phyloP scores from a whole-genome alignment of 2,888 invertebrate species.

The Biston betularia region DNA sequence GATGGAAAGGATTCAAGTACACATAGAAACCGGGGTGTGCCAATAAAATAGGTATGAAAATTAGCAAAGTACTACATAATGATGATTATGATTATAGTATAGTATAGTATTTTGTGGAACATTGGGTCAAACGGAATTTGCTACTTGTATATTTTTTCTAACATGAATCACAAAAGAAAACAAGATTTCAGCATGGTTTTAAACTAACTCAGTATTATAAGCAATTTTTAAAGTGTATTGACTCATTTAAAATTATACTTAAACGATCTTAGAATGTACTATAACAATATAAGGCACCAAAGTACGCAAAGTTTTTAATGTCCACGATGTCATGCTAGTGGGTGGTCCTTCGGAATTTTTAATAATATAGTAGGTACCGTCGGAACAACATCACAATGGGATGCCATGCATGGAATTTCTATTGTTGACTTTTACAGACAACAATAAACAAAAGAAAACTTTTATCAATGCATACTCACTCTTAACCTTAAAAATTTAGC shows the following conservation, averaged over 20 bases:
- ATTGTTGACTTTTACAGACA: conserved; percentile 64
- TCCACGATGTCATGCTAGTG: conserved; percentile 47
- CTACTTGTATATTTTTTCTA: no score
- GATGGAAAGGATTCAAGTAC: no score
- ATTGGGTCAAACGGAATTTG: no score
- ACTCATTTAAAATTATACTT: neutral
- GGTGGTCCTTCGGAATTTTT: conserved; percentile 66
- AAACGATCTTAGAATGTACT: conserved; percentile 3
- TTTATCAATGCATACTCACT: conserved; percentile 12
- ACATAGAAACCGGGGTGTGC: no score
- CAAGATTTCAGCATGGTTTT: no score
- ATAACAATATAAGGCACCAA: conserved; percentile 13
- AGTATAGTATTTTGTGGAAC: no score
- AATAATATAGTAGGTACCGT: conserved; percentile 62
- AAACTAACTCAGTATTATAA: no score
- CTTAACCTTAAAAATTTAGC: neutral
- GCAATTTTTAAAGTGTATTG: no score
- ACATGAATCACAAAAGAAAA: no score
- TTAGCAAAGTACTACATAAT: no score
- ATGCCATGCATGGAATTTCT: conserved; percentile 62
- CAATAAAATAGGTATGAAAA: no score
- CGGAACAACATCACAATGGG: conserved; percentile 65
- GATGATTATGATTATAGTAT: no score
- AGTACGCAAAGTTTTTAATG: conserved; percentile 45
- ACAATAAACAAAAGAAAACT: conserved; percentile 42